Base-by-base conservation (phyloP, 2,888 invertebrate genomes). In the Tuberolachnus salignus region DNA sequence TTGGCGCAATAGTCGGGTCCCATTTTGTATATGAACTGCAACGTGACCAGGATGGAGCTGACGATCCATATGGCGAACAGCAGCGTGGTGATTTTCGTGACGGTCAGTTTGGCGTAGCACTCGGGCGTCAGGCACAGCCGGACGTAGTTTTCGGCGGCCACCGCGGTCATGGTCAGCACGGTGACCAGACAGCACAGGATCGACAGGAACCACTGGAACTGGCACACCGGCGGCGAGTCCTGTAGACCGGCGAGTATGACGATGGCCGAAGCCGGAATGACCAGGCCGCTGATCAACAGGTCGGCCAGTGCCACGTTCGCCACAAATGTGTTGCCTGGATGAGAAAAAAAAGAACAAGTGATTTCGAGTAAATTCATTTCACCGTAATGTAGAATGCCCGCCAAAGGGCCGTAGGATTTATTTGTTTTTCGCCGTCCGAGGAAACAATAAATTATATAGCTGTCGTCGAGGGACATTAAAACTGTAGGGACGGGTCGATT, bases 261-360 rank as follows among this genome's bases (percentile, higher is more conserved):
- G 8, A 92, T 89, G 0, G 90, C 90, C 0, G 91, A 89, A 0
- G 90, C 88, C 0, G 92, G 92, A 83, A 93, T 89, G 55, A 92
- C 90, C 14, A 89, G 84, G 0, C 90, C 89, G 0, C 92, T 91
- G 13, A 93, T 88, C 21, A 92, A 85, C 67, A 93, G 86, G 83
- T 93, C 93, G 0, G 92, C 89, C 73, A 93, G 83, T 0, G 92
- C 92, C 34, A 91, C 88, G 86, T 90, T 91, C 81, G 90, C 91
- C 82, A 91, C 86, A 84, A 90, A 91, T 44, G 90, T 88, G 85
- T 91, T 91, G 70, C 91, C 91, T 91, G 87, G 19, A 81, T n/a
- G n/a, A n/a, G n/a, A n/a, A n/a, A n/a, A n/a, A n/a, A n/a, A n/a
- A n/a, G n/a, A n/a, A n/a, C n/a, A 83, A 34, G 6, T 34, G 3